Conservation (phyloP, 2,888 invertebrate genomes). For the Mesoligia furuncula region DNA sequence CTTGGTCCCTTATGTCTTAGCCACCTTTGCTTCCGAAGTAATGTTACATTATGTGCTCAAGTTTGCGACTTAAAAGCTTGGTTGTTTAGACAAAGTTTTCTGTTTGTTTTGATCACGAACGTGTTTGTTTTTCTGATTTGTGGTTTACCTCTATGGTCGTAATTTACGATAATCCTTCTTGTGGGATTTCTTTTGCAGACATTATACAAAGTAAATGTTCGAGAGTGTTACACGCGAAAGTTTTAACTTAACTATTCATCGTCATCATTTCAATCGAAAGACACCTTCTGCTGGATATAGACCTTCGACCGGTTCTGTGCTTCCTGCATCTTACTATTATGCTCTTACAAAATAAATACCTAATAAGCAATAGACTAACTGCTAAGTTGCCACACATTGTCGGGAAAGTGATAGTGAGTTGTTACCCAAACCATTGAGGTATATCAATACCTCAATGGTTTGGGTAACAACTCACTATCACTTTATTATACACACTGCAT, state of each 20-base stretch:
- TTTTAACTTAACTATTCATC: background rate
- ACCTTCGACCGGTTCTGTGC: background rate
- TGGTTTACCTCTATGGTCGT: background rate
- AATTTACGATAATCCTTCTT: background rate
- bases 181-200: background rate
- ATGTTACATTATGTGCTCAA: constrained; percentile 3
- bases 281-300: background rate
- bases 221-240: background rate
- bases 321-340: background rate
- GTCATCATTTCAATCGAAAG: background rate
- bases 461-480: too few species aligned
- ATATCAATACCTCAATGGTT: too few species aligned
- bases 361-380: background rate
- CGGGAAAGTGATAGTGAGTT: background rate
- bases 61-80: constrained; percentile 8
- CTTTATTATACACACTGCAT: too few species aligned
- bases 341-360: background rate
- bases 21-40: background rate
- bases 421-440: background rate
- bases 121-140: background rate
- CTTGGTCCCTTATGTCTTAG: too few species aligned
- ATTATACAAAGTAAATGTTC: background rate
- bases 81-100: background rate
- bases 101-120: background rate
- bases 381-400: background rate